Evolutionary conservation across 2,113 vertebrate species (phyloP).

Genomic region (Orientallactaga bullata): DNA sequence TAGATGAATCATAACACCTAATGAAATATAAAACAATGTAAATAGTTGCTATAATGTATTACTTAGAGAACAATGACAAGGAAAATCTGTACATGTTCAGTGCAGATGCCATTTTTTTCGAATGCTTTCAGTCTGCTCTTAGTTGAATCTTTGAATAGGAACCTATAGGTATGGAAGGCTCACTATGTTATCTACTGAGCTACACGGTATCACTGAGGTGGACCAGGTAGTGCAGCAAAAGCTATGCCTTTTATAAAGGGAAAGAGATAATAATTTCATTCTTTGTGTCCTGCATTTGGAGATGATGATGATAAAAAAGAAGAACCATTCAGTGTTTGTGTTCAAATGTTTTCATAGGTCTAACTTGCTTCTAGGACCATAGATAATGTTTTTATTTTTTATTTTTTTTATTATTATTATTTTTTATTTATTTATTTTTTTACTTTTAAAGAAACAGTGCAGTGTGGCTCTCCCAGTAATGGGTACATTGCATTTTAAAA

Average conservation of each 20-base stretch:
- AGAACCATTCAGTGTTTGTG: neutral
- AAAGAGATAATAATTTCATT: neutral
- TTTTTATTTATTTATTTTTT: conserved; percentile 42
- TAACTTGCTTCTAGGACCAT: conserved; percentile 39
- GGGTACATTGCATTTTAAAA: neutral
- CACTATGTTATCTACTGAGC: neutral
- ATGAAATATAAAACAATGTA: neutral
- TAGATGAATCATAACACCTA: neutral
- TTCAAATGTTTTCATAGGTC: neutral
- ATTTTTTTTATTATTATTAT: conserved; percentile 51
- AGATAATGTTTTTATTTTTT: neutral
- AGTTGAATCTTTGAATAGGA: neutral
- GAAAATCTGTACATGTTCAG: neutral
- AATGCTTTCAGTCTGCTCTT: neutral
- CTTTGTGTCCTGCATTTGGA: neutral
- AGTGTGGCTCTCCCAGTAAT: neutral
- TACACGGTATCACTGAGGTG: neutral
- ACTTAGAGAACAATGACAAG: neutral
- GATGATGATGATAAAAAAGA: conserved; percentile 18
- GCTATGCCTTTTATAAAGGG: neutral
- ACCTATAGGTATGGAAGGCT: neutral
- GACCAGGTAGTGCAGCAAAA: neutral
- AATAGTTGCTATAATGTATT: neutral
- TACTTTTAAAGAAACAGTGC: neutral
- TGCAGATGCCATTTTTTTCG: neutral